phyloP scores from a whole-genome alignment of 2,888 invertebrate genomes.

The Subacronicta megacephala region DNA sequence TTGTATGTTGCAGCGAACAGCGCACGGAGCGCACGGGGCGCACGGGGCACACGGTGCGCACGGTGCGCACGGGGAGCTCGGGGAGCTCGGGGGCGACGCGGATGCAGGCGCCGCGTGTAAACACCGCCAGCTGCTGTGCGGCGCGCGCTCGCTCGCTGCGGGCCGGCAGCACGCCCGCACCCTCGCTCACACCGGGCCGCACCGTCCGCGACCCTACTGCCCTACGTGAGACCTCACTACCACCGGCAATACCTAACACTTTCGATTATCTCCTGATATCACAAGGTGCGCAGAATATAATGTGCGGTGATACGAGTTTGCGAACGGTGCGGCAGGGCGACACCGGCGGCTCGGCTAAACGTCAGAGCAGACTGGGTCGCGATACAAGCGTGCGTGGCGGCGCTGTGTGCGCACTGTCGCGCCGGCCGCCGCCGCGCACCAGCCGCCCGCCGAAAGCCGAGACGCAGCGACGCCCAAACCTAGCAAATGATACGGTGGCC shows the following conservation, averaged over 20 bases:
- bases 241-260: slow-evolving; percentile 57
- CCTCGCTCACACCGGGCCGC: slow-evolving; percentile 43
- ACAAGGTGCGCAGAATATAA: slow-evolving; percentile 78
- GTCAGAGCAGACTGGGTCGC: slow-evolving; percentile 88
- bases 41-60: slow-evolving; percentile 30
- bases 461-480: slow-evolving; percentile 89
- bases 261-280: slow-evolving; percentile 61
- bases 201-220: slow-evolving; percentile 47
- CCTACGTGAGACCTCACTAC: slow-evolving; percentile 51
- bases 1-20: slow-evolving; percentile 80
- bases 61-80: slow-evolving; percentile 56
- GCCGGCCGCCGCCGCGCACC: slow-evolving; percentile 81
- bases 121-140: slow-evolving; percentile 83
- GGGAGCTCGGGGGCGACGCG: slow-evolving; percentile 66
- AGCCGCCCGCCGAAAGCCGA: slow-evolving; percentile 82
- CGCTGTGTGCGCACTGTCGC: slow-evolving; percentile 81
- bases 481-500: slow-evolving; percentile 79
- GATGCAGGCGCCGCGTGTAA: slow-evolving; percentile 83
- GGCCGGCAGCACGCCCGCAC: slow-evolving; percentile 62
- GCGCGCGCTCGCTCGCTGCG: slow-evolving; percentile 72
- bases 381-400: slow-evolving; percentile 85
- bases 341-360: slow-evolving; percentile 85
- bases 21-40: slow-evolving; percentile 53
- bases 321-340: slow-evolving; percentile 72
- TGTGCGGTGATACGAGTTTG: slow-evolving; percentile 70